Evolutionary conservation across 2,888 invertebrate species (phyloP).

Genomic region (Tolmerus cingulatus): DNA sequence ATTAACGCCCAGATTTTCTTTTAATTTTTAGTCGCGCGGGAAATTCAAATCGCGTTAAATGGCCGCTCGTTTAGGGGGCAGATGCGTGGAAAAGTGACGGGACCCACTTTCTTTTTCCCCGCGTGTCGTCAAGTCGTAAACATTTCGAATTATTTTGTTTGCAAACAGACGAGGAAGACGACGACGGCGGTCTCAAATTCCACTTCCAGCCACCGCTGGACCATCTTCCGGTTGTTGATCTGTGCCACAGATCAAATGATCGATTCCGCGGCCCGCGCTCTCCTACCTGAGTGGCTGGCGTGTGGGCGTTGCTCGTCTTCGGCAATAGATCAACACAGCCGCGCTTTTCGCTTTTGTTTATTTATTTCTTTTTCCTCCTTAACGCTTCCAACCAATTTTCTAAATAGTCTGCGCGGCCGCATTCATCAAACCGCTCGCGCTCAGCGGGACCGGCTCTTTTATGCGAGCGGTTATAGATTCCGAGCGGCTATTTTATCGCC

Average conservation of each 20-base stretch:
- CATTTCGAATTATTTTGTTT: not conserved
- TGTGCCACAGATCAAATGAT: not conserved
- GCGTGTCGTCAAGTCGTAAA: not conserved
- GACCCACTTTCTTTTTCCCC: not conserved
- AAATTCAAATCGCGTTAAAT: not conserved
- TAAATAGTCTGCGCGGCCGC: not conserved
- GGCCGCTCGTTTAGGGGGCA: not conserved
- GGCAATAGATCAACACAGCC: not conserved
- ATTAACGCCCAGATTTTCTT: constrained; percentile 8
- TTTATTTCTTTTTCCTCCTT: not conserved
- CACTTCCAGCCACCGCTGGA: not conserved
- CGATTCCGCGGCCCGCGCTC: not conserved
- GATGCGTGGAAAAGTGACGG: not conserved
- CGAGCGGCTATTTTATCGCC: not conserved
- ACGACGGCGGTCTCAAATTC: not conserved
- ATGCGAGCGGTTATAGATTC: not conserved
- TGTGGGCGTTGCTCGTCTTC: constrained; percentile 25
- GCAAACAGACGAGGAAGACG: not conserved
- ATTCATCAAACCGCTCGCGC: not conserved
- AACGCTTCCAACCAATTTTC: not conserved
- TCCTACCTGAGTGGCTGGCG: not conserved
- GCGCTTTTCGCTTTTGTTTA: not conserved
- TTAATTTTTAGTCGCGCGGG: not conserved
- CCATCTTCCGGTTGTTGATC: not conserved
- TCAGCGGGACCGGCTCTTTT: not conserved